Evolutionary conservation across 2,113 vertebrate species (phyloP).

Genomic region (Corythornis vintsioides): DNA sequence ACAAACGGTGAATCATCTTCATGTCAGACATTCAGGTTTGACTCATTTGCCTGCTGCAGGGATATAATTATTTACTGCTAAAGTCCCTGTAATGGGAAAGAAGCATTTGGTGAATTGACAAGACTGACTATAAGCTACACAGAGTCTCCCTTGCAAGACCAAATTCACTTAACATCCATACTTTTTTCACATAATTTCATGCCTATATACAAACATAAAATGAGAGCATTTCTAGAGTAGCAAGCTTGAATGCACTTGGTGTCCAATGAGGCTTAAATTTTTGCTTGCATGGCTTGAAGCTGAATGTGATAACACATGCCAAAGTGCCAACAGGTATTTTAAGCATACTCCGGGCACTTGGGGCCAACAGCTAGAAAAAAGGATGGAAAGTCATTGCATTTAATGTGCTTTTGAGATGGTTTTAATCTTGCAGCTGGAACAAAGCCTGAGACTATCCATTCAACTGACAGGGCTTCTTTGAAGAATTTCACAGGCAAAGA

Average conservation of each 20-base stretch:
- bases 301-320: not conserved
- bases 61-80: not conserved
- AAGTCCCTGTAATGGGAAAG: not conserved
- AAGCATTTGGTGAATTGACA: not conserved
- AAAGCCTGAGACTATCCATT: not conserved
- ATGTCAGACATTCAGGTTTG: not conserved
- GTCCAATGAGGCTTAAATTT: not conserved
- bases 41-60: not conserved
- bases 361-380: not conserved
- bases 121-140: not conserved
- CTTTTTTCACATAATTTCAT: not conserved
- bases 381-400: constrained; percentile 28
- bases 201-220: not conserved
- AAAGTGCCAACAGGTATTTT: not conserved
- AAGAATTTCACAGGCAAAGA: not conserved
- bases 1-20: constrained; percentile 21
- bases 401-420: constrained; percentile 2
- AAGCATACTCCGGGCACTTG: not conserved
- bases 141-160: not conserved
- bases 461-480: not conserved
- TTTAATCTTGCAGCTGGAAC: not conserved
- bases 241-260: not conserved
- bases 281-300: not conserved
- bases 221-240: not conserved
- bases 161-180: not conserved